Evolutionary conservation across 2,888 invertebrate genomes (phyloP).

Genomic region (Dynastes hyllus): DNA sequence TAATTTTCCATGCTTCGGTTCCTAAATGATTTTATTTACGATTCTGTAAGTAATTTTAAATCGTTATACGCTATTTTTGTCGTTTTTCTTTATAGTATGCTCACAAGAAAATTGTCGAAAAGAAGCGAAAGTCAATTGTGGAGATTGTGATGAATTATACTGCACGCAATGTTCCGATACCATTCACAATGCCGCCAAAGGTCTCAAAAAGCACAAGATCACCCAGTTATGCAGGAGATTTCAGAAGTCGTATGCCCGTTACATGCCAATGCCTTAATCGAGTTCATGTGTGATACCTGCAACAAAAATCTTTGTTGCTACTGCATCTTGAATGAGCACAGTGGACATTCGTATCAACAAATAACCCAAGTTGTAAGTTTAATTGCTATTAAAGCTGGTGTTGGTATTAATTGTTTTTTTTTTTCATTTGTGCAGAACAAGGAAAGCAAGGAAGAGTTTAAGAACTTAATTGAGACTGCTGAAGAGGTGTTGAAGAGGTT

Average conservation of each 20-base stretch:
- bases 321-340: constrained; percentile 69
- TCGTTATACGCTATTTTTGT: background rate
- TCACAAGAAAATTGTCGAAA: constrained; percentile 59
- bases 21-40: too few relatives aligned
- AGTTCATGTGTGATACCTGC: constrained; percentile 70
- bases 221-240: constrained; percentile 43
- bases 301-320: constrained; percentile 68
- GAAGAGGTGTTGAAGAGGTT: constrained; percentile 63
- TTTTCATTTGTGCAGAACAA: constrained; percentile 63
- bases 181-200: constrained; percentile 67
- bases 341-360: constrained; percentile 63
- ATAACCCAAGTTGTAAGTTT: constrained; percentile 65
- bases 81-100: constrained; percentile 55
- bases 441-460: constrained; percentile 60
- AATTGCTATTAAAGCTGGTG: background rate
- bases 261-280: constrained; percentile 64
- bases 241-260: constrained; percentile 61
- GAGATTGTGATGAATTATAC: constrained; percentile 64
- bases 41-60: background rate
- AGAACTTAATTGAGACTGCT: constrained; percentile 58
- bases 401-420: constrained; percentile 50
- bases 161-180: constrained; percentile 62
- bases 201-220: constrained; percentile 65
- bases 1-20: background rate
- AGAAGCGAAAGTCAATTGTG: constrained; percentile 62